These are phyloP conservation scores for Lepidurus packardi DNA, from an alignment of 1,140 invertebrate genomes.

Conservation along the genomic window DNA sequence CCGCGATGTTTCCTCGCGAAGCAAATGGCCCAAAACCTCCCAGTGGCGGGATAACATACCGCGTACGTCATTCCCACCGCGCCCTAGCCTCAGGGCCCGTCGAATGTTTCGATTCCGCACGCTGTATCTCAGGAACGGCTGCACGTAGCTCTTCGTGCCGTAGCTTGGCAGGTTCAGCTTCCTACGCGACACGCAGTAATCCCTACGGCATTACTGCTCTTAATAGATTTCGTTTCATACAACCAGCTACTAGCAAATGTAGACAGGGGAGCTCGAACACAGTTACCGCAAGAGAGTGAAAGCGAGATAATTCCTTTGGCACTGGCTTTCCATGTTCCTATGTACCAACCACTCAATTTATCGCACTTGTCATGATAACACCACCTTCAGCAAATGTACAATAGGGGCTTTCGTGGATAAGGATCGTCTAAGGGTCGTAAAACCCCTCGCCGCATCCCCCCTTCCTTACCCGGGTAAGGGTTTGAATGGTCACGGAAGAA, in stretches of 20 bases:
- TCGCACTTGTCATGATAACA: neutral
- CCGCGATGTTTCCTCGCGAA: too few relatives aligned
- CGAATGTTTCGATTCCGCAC: neutral
- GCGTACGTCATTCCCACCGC: neutral
- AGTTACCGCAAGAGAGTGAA: neutral
- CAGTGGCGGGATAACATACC: too few relatives aligned
- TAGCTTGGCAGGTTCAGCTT: neutral
- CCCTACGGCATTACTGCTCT: neutral
- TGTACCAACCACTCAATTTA: constrained; percentile 11
- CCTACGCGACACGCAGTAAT: neutral
- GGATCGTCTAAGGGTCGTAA: neutral
- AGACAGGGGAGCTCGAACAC: neutral
- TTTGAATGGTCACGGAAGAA: neutral
- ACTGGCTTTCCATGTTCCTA: neutral
- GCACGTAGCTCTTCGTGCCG: constrained; percentile 7
- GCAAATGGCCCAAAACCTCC: too few relatives aligned
- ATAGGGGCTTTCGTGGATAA: neutral
- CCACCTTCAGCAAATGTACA: neutral
- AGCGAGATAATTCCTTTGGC: neutral
- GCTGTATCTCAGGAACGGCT: neutral
- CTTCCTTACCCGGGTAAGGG: neutral
- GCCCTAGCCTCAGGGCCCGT: neutral
- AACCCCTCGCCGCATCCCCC: neutral
- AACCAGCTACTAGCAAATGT: neutral
- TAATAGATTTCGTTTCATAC: neutral